These are phyloP conservation scores for Zaprionus camerounensis DNA, from an alignment of 1,140 invertebrate genomes.

Conservation along the genomic window DNA sequence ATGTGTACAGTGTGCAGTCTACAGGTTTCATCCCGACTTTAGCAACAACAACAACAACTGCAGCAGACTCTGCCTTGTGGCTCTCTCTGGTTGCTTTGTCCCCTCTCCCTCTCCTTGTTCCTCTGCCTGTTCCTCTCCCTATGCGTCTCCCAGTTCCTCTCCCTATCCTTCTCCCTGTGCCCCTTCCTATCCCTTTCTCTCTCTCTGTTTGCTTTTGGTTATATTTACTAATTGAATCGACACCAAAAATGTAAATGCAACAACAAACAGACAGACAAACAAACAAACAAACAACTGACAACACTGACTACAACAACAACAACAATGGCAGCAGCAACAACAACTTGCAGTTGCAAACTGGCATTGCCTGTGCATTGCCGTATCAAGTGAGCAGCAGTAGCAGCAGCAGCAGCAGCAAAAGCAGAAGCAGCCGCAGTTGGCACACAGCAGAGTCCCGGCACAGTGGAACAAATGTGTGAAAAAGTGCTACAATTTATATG, in stretches of 20 bases:
- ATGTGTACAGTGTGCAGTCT: slow-evolving; percentile 53
- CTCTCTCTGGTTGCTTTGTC: not conserved
- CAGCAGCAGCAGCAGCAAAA: slow-evolving; percentile 16
- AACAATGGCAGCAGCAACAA: slow-evolving; percentile 30
- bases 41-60: slow-evolving; percentile 15
- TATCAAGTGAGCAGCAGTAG: slow-evolving; percentile 33
- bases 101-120: no score
- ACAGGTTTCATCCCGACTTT: slow-evolving; percentile 62
- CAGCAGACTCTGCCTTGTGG: slow-evolving; percentile 4
- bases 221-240: slow-evolving; percentile 84
- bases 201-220: slow-evolving; percentile 82
- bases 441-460: not conserved
- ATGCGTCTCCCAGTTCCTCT: slow-evolving; percentile 44
- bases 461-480: not conserved
- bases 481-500: not conserved
- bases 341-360: slow-evolving; percentile 55
- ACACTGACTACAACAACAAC: slow-evolving; percentile 67
- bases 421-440: not conserved
- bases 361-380: slow-evolving; percentile 18
- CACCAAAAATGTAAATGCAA: slow-evolving; percentile 84
- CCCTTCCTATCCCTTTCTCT: slow-evolving; percentile 22
- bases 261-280: slow-evolving; percentile 62
- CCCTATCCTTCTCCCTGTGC: slow-evolving; percentile 22
- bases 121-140: no score
- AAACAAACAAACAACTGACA: slow-evolving; percentile 51